phyloP scores from a whole-genome alignment of 2,797 vertebrate species.

The Centropyge bicolor region DNA sequence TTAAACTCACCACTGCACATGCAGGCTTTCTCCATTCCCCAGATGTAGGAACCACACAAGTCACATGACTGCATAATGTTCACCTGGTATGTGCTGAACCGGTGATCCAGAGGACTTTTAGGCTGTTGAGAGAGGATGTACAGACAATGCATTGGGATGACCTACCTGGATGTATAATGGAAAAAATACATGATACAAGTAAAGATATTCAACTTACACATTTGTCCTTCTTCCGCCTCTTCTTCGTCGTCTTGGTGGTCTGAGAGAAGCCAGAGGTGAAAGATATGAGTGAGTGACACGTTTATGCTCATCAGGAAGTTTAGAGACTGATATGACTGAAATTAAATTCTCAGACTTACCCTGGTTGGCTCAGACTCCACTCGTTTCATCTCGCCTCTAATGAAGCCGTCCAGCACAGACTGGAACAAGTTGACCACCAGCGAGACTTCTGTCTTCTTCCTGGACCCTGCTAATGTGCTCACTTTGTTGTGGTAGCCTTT shows the following conservation, averaged over 20 bases:
- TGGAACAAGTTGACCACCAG: constrained; percentile 97
- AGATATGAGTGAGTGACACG: neutral
- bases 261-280: constrained; percentile 58
- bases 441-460: constrained; percentile 88
- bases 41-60: constrained; percentile 94
- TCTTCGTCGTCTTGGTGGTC: constrained; percentile 88
- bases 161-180: neutral
- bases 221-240: constrained; percentile 90
- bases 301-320: neutral
- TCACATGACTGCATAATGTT: constrained; percentile 97
- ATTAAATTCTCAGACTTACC: constrained; percentile 63
- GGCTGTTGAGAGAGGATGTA: constrained; percentile 75
- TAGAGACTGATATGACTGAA: neutral
- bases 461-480: constrained; percentile 84
- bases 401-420: constrained; percentile 95
- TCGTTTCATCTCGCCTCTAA: constrained; percentile 88
- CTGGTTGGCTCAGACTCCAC: constrained; percentile 82
- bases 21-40: constrained; percentile 97
- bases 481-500: constrained; percentile 92
- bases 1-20: constrained; percentile 93
- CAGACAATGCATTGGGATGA: neutral
- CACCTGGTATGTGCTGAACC: constrained; percentile 94
- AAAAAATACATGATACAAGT: neutral
- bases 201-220: constrained; percentile 84
- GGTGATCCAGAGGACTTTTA: constrained; percentile 90